These are phyloP conservation scores for Rotaria macrura DNA, from an alignment of 2,888 invertebrate species.

Conservation along the genomic window DNA sequence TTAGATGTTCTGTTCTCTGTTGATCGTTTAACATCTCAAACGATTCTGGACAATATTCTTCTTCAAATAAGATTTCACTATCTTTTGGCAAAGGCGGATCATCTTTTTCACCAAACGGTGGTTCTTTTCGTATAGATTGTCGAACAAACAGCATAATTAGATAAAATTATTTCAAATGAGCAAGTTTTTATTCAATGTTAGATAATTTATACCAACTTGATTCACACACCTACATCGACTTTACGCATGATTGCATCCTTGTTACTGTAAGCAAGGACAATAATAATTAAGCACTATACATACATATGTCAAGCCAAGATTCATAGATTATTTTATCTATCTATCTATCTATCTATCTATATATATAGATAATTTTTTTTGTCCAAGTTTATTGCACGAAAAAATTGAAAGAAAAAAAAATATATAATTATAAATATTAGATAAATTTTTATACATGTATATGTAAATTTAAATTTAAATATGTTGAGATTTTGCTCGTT, in stretches of 20 bases:
- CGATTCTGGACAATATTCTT: neutral
- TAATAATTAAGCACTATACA: neutral
- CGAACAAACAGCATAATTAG: neutral
- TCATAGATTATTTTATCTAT: too few species aligned
- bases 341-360: too few species aligned
- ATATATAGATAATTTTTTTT: too few species aligned
- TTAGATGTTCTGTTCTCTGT: neutral
- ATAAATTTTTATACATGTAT: too few species aligned
- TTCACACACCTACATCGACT: neutral
- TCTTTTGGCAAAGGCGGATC: neutral
- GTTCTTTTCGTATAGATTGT: neutral
- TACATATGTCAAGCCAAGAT: too few species aligned
- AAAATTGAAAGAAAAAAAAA: neutral
- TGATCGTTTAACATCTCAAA: neutral
- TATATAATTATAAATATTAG: too few species aligned
- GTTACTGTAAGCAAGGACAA: neutral
- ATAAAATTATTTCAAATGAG: neutral
- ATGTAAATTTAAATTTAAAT: too few species aligned
- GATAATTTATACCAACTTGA: neutral
- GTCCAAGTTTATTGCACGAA: neutral
- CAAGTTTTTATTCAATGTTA: neutral
- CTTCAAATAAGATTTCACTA: neutral
- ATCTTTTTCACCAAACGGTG: neutral
- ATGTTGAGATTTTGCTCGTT: slow-evolving; percentile 25
- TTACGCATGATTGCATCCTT: neutral